A percentile compares a stretch with the other conserved stretches of the same genome.
Evolutionary conservation across 1,140 invertebrate genomes (phyloP).

Genomic region (Euglossa dilemma): DNA sequence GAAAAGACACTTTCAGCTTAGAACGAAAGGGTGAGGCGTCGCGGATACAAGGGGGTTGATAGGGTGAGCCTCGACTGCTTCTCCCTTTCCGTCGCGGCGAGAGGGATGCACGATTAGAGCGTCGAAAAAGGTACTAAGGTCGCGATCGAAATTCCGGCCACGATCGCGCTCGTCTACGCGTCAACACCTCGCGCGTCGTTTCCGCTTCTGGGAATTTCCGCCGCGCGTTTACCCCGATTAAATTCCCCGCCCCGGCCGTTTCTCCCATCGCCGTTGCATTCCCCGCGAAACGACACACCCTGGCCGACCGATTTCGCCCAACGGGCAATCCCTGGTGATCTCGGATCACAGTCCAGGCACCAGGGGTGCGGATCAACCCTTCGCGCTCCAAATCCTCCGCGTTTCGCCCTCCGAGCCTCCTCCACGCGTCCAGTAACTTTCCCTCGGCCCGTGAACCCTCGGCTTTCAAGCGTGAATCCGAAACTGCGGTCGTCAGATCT

Average conservation of each 20-base stretch:
- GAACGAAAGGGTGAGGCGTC: not conserved
- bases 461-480: too few relatives aligned
- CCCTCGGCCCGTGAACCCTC: too few relatives aligned
- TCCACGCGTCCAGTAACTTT: too few relatives aligned
- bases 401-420: too few relatives aligned
- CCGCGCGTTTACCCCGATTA: not conserved
- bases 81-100: not conserved
- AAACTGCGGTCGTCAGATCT: too few relatives aligned
- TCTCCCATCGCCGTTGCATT: not conserved
- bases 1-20: constrained; percentile 8
- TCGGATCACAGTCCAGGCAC: not conserved
- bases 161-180: constrained; percentile 10
- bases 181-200: not conserved
- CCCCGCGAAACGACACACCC: not conserved
- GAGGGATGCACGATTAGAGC: constrained; percentile 9
- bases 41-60: not conserved
- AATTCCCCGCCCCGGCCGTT: not conserved
- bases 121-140: constrained; percentile 20
- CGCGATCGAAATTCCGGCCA: constrained; percentile 8
- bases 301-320: not conserved
- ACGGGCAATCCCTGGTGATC: not conserved
- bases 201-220: constrained; percentile 1
- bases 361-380: too few relatives aligned
- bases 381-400: too few relatives aligned
- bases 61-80: not conserved